Evolutionary conservation across 1,140 invertebrate species (phyloP).

Genomic region (Anastatus disparis): DNA sequence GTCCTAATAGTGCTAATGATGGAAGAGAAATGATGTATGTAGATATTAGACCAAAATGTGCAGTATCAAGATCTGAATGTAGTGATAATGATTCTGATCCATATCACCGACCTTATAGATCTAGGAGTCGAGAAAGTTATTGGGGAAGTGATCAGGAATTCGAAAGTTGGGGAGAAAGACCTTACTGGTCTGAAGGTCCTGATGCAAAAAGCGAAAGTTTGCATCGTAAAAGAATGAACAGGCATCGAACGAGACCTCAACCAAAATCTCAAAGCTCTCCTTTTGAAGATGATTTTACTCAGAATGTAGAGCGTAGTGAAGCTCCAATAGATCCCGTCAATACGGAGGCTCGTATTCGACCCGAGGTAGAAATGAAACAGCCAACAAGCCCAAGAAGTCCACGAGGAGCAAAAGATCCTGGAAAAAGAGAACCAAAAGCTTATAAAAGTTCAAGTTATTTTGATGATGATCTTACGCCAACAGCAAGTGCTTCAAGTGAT

Average conservation of each 20-base stretch:
- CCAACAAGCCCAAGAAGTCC: slow-evolving; percentile 61
- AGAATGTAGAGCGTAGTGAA: slow-evolving; percentile 58
- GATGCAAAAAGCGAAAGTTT: slow-evolving; percentile 59
- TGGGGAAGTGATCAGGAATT: slow-evolving; percentile 65
- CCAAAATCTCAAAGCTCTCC: slow-evolving; percentile 69
- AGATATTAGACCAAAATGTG: slow-evolving; percentile 55
- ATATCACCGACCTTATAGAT: slow-evolving; percentile 58
- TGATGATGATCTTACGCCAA: slow-evolving; percentile 78
- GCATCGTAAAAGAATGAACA: slow-evolving; percentile 62
- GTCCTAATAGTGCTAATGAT: slow-evolving; percentile 72
- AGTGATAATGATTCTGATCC: slow-evolving; percentile 64
- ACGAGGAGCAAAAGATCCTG: slow-evolving; percentile 52
- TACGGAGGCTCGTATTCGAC: slow-evolving; percentile 52
- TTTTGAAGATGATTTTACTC: slow-evolving; percentile 78
- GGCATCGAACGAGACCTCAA: slow-evolving; percentile 57
- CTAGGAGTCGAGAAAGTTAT: slow-evolving; percentile 61
- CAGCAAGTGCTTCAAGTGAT: slow-evolving; percentile 62
- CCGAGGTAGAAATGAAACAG: slow-evolving; percentile 55
- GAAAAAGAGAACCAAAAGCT: slow-evolving; percentile 49
- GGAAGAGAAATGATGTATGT: slow-evolving; percentile 60
- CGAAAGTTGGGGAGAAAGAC: slow-evolving; percentile 60
- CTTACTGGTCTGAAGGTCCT: slow-evolving; percentile 60
- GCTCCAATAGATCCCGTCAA: slow-evolving; percentile 48
- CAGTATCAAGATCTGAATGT: slow-evolving; percentile 63
- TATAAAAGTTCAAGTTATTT: slow-evolving; percentile 68